Conservation (phyloP, 2,888 invertebrate species). For the Parasteatoda lunata region DNA sequence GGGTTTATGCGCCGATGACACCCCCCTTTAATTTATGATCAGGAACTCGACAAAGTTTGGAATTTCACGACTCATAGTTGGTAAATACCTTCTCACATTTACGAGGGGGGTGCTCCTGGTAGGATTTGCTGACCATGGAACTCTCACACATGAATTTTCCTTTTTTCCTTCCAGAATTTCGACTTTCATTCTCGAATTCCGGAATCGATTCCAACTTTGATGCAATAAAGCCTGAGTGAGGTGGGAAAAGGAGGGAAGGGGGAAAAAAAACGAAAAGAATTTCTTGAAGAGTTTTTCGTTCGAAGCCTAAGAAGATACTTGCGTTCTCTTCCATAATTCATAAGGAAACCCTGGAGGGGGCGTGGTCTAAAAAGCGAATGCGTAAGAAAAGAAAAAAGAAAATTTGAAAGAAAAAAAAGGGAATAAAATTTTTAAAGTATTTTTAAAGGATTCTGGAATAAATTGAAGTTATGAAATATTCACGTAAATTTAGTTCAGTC, state of each 20-base stretch:
- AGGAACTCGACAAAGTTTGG: constrained; percentile 55
- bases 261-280: constrained; percentile 13
- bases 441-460: too few species aligned
- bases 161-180: constrained; percentile 11
- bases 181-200: constrained; percentile 11
- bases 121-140: constrained; percentile 63
- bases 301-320: constrained; percentile 14
- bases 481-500: too few species aligned
- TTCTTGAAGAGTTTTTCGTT: constrained; percentile 10
- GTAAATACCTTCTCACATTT: constrained; percentile 66
- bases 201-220: constrained; percentile 58
- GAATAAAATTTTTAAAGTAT: too few species aligned
- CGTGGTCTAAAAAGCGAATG: constrained; percentile 15
- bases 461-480: too few species aligned
- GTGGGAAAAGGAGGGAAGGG: constrained; percentile 22
- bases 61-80: constrained; percentile 66
- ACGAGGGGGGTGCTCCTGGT: constrained; percentile 36
- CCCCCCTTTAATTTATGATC: constrained; percentile 60
- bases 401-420: too few species aligned
- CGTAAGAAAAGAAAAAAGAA: constrained; percentile 42
- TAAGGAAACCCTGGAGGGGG: constrained; percentile 36
- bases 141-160: background rate
- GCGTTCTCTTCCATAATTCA: constrained; percentile 59
- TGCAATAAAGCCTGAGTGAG: constrained; percentile 39
- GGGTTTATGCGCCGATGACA: constrained; percentile 58